phyloP scores from a whole-genome alignment of 2,113 vertebrate genomes.

The Chinchilla lanigera region DNA sequence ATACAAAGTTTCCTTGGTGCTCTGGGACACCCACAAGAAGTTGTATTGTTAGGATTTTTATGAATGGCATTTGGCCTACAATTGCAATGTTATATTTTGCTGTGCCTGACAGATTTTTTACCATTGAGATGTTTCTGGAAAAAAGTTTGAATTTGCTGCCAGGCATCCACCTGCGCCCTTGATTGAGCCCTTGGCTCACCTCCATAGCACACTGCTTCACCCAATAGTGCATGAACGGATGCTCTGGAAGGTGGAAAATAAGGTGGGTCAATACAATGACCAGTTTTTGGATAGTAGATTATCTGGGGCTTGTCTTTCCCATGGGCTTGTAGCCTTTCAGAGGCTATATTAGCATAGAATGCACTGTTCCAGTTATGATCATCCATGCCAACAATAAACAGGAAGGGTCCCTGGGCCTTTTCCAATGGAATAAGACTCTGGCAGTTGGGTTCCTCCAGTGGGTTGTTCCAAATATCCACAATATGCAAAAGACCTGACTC shows the following conservation, averaged over 20 bases:
- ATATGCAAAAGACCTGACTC: constrained; percentile 81
- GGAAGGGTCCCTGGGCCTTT: constrained; percentile 87
- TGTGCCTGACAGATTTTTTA: constrained; percentile 22
- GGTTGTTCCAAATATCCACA: constrained; percentile 71
- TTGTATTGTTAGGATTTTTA: constrained; percentile 27
- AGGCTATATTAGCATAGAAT: constrained; percentile 81
- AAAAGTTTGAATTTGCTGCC: constrained; percentile 88
- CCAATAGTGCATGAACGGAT: constrained; percentile 75
- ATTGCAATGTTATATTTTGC: constrained; percentile 70
- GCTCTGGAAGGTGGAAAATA: constrained; percentile 87
- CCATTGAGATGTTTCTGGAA: constrained; percentile 80
- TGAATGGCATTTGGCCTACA: neutral
- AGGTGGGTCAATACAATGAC: constrained; percentile 90
- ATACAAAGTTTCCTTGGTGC: neutral
- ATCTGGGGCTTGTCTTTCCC: constrained; percentile 87
- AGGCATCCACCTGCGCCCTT: constrained; percentile 89
- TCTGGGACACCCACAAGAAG: neutral
- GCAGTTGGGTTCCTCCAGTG: constrained; percentile 78
- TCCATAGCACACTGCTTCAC: constrained; percentile 80
- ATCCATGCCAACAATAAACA: constrained; percentile 88
- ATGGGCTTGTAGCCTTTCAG: constrained; percentile 83
- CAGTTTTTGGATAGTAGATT: constrained; percentile 87
- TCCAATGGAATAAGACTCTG: constrained; percentile 88
- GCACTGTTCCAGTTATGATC: constrained; percentile 87
- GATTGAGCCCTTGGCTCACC: constrained; percentile 86